Percentiles rank a stretch among this genome's conserved stretches.
Conservation (phyloP, 2,113 vertebrate species). For the Cyanoderma ruficeps region DNA sequence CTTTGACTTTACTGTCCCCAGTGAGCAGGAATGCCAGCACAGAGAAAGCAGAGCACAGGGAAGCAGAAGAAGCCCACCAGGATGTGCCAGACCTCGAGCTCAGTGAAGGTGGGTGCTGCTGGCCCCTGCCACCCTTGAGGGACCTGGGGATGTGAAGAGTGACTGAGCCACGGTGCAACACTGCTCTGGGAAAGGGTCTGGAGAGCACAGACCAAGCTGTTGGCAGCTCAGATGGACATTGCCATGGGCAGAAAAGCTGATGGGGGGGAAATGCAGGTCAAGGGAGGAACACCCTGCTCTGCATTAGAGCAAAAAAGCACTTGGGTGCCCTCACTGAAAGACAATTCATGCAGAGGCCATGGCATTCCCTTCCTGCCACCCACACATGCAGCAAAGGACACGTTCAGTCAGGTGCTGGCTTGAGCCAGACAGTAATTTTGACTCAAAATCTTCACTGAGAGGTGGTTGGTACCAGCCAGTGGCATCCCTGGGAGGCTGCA, state of each 20-base stretch:
- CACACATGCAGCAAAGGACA: rapidly evolving
- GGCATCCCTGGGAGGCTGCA: neutral
- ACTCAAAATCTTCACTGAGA: neutral
- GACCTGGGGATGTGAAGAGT: neutral
- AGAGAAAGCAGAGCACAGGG: constrained; percentile 15
- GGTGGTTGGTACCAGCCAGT: neutral
- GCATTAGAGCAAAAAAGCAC: neutral
- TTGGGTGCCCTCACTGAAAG: neutral
- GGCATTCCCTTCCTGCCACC: neutral
- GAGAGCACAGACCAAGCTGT: neutral
- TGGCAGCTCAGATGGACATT: neutral
- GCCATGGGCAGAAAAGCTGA: neutral
- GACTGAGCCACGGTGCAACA: neutral
- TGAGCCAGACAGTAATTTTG: neutral
- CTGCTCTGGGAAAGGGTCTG: neutral
- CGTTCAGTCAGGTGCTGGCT: neutral
- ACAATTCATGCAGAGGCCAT: neutral
- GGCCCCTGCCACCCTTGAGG: neutral
- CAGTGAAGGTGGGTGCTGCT: constrained; percentile 35
- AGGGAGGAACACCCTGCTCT: neutral
- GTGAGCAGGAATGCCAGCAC: neutral
- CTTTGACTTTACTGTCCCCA: constrained; percentile 40
- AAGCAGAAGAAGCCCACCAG: neutral
- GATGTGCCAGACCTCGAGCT: rapidly evolving
- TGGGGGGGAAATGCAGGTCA: neutral